These are phyloP conservation scores for Drosophila cognata DNA, from an alignment of 2,888 invertebrate genomes.

Conservation along the genomic window DNA sequence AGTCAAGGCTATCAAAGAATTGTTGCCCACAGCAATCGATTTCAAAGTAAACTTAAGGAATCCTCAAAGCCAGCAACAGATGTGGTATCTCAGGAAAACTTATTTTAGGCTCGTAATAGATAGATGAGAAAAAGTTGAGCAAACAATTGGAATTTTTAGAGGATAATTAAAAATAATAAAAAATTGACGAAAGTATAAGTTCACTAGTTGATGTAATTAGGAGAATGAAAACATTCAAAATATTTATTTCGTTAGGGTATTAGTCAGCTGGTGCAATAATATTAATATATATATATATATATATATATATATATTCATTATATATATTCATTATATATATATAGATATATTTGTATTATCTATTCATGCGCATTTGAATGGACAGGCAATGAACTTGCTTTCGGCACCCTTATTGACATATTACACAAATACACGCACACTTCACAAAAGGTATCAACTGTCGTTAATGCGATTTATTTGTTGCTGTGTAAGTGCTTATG, in stretches of 20 bases:
- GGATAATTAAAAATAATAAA: background rate
- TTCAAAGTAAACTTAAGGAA: background rate
- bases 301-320: background rate
- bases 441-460: conserved; percentile 41
- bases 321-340: background rate
- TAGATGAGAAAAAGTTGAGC: background rate
- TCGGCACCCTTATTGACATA: conserved; percentile 26
- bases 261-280: background rate
- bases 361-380: conserved; percentile 29
- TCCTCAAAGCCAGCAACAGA: background rate
- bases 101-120: background rate
- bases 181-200: background rate
- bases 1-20: background rate
- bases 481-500: background rate
- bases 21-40: background rate
- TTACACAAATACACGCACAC: conserved; percentile 42
- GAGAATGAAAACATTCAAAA: background rate
- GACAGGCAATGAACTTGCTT: conserved; percentile 29
- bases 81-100: background rate
- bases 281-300: fast-evolving
- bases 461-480: conserved; percentile 54
- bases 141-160: background rate
- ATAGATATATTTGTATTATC: conserved; percentile 16
- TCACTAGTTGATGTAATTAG: background rate
- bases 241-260: background rate